Evolutionary conservation across 1,140 invertebrate genomes (phyloP), one percentile per base, ranked within the genome.

Genomic region (Drosophila mojavensis): DNA sequence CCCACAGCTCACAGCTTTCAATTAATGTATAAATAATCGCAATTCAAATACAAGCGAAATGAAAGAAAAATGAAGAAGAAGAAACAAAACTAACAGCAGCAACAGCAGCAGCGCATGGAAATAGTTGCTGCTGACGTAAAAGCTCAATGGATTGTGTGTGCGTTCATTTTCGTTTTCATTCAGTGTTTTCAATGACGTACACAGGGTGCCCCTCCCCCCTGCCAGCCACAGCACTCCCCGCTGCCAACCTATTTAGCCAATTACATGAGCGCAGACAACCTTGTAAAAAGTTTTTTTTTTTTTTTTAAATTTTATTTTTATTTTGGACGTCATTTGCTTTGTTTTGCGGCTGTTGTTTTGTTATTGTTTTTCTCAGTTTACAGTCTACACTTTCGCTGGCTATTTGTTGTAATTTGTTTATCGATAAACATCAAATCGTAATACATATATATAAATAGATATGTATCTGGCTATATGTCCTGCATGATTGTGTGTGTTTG

Each of bases 161-260:
- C 60, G 36, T 70, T 65, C 61, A 81, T 81, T 85, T 84, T 84
- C 81, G 63, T 74, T 84, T 85, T 84, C 81, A 85, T 85, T 84
- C 81, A 84, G 53, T 61, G 73, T 30, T 30, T 76, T 85, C 66
- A 76, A 85, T 85, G 81, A 85, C 81, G 81, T 85, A 81, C 78
- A 70, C 69, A 64, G 65, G 53, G 48, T 58, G 7, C 20, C 47
- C 45, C 20, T 45, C 13, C 10, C 48, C 0, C 15, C 1, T 17
- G 17, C 17, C 17, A 17, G 17, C 17, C 1, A 17, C 17, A 17
- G 54, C 36, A 4, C 41, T 1, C 7, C 6, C 28, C 28, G 28
- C 20, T 36, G 7, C 6, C 33, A 36, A 10, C 1, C 33, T 1
- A 5, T 36, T 36, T 10, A 11, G 7, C 47, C 9, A 55, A 64